Evolutionary conservation across 2,113 vertebrate species (phyloP).

Genomic region (Caretta caretta): DNA sequence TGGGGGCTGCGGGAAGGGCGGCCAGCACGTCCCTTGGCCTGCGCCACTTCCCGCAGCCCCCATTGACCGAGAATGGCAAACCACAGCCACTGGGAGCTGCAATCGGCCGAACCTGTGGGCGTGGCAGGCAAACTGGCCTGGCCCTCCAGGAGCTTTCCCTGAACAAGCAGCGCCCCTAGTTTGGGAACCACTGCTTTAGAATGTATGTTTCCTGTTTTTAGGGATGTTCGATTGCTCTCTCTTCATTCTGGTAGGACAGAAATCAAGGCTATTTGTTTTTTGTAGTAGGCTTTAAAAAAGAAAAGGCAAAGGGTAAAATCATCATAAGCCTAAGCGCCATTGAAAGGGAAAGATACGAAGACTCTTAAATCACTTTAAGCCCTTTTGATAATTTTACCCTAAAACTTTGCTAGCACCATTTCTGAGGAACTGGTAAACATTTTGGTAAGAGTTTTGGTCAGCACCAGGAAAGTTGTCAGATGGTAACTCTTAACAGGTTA

Average conservation of each 20-base stretch:
- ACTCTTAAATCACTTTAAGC: neutral
- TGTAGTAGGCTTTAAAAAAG: neutral
- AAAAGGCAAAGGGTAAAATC: neutral
- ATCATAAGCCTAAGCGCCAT: neutral
- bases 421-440: neutral
- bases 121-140: no score
- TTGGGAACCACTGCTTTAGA: neutral
- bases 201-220: constrained; percentile 11
- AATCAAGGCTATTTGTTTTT: constrained; percentile 2
- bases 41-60: no score
- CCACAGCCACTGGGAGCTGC: no score
- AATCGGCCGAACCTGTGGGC: no score
- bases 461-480: neutral
- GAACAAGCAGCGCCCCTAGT: no score
- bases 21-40: no score
- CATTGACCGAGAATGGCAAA: no score
- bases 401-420: neutral
- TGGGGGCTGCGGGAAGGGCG: no score
- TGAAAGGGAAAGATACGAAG: neutral
- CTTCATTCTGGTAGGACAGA: constrained; percentile 12
- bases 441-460: neutral
- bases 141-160: no score
- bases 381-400: neutral
- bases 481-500: neutral
- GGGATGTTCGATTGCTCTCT: neutral